phyloP scores from a whole-genome alignment of 2,888 invertebrate genomes.

The Stenoptilia bipunctidactyla region DNA sequence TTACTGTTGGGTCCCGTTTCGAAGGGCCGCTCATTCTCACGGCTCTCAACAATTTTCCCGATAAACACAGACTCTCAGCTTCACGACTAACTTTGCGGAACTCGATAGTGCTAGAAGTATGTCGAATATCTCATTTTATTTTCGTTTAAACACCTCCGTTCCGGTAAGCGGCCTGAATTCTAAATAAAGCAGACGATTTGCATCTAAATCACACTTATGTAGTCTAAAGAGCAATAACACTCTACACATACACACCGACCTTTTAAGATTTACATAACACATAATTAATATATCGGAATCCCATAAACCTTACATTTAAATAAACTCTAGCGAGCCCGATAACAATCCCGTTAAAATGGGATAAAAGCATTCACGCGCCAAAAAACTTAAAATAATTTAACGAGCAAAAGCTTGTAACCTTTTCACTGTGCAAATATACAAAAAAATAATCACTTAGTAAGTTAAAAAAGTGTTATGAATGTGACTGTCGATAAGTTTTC shows the following conservation, averaged over 20 bases:
- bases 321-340: too few relatives aligned
- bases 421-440: conserved; percentile 12
- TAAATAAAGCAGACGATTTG: too few relatives aligned
- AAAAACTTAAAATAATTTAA: too few relatives aligned
- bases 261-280: too few relatives aligned
- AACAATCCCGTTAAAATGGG: too few relatives aligned
- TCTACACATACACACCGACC: too few relatives aligned
- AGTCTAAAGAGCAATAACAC: too few relatives aligned
- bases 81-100: conserved; percentile 1
- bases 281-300: too few relatives aligned
- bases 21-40: conserved; percentile 48
- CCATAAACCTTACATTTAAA: too few relatives aligned
- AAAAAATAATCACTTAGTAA: conserved; percentile 13
- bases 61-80: conserved; percentile 9
- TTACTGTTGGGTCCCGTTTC: conserved; percentile 52
- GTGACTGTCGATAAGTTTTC: too few relatives aligned
- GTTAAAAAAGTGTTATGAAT: conserved; percentile 1
- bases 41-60: conserved; percentile 33
- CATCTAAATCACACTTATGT: too few relatives aligned
- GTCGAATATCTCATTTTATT: neutral
- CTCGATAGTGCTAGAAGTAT: neutral
- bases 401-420: neutral
- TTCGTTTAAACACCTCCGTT: neutral
- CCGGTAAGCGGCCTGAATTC: neutral
- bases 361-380: too few relatives aligned